Percentiles rank a stretch among this genome's conserved stretches.
These are phyloP conservation scores for Dastarcus helophoroides DNA, from an alignment of 2,888 invertebrate genomes.

Conservation along the genomic window DNA sequence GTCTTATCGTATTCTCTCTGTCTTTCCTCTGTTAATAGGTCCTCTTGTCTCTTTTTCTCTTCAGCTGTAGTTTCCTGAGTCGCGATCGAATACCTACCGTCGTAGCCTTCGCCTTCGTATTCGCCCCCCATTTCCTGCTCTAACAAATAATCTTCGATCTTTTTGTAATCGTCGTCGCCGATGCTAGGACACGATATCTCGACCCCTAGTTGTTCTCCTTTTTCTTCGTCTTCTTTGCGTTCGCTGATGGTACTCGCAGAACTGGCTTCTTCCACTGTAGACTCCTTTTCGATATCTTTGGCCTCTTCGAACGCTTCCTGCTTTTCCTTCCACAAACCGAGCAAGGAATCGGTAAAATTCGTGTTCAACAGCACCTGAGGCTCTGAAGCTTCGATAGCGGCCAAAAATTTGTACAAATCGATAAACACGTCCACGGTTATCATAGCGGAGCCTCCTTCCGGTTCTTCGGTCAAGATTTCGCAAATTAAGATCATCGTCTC, in stretches of 20 bases:
- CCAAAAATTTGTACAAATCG: constrained; percentile 45
- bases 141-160: constrained; percentile 11
- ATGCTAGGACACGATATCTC: constrained; percentile 27
- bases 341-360: constrained; percentile 29
- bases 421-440: constrained; percentile 52
- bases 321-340: constrained; percentile 22
- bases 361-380: constrained; percentile 27
- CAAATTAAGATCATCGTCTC: constrained; percentile 72
- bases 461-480: constrained; percentile 70
- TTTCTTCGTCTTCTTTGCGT: constrained; percentile 13
- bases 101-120: constrained; percentile 8
- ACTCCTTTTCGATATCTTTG: constrained; percentile 17
- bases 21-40: constrained; percentile 9
- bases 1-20: constrained; percentile 7
- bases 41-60: constrained; percentile 6
- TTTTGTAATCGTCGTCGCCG: constrained; percentile 9
- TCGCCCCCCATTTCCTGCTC: constrained; percentile 13
- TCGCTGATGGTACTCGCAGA: constrained; percentile 4
- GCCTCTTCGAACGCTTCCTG: constrained; percentile 10
- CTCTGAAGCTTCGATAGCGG: constrained; percentile 44
- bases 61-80: constrained; percentile 3
- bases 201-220: constrained; percentile 14
- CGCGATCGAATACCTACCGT: not conserved
- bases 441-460: constrained; percentile 71
- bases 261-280: constrained; percentile 15